Percentiles rank a stretch among this genome's conserved stretches.
These are phyloP conservation scores for Babylonia areolata DNA, from an alignment of 1,140 invertebrate genomes.

Conservation along the genomic window DNA sequence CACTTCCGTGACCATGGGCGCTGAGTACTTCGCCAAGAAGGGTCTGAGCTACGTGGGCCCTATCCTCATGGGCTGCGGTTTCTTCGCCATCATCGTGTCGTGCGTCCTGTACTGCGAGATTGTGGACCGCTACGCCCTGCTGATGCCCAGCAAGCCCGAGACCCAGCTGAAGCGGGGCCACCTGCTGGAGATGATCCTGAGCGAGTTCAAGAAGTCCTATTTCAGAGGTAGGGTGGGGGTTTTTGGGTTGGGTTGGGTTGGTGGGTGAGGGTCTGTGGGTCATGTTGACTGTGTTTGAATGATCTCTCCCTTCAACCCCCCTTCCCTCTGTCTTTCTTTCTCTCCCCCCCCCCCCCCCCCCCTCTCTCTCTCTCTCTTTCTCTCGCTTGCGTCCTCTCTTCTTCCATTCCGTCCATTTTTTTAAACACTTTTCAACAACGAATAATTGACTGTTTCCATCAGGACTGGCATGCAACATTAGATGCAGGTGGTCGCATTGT, in stretches of 20 bases:
- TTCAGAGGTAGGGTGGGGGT: slow-evolving; percentile 45
- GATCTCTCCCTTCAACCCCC: not conserved
- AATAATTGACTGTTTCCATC: no score
- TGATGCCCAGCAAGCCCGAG: slow-evolving; percentile 56
- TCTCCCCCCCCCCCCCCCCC: no score
- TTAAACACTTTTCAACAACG: no score
- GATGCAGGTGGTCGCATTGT: no score
- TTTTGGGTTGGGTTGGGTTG: no score
- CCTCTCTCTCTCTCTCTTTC: no score
- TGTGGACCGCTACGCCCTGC: slow-evolving; percentile 64
- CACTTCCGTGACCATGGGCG: not conserved
- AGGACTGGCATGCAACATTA: no score
- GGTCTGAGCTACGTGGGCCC: slow-evolving; percentile 64
- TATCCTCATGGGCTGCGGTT: slow-evolving; percentile 66
- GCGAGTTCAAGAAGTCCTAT: slow-evolving; percentile 68
- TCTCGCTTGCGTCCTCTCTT: no score
- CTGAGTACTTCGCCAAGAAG: slow-evolving; percentile 40
- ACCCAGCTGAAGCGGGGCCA: slow-evolving; percentile 51
- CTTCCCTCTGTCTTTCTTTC: no score
- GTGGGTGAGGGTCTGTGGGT: not conserved
- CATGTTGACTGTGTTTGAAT: not conserved
- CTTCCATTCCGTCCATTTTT: no score
- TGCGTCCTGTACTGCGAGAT: slow-evolving; percentile 71
- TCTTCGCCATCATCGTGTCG: slow-evolving; percentile 66
- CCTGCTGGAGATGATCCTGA: slow-evolving; percentile 64